These are phyloP conservation scores for Aporophyla lueneburgensis DNA, from an alignment of 2,888 invertebrate genomes.

Conservation along the genomic window DNA sequence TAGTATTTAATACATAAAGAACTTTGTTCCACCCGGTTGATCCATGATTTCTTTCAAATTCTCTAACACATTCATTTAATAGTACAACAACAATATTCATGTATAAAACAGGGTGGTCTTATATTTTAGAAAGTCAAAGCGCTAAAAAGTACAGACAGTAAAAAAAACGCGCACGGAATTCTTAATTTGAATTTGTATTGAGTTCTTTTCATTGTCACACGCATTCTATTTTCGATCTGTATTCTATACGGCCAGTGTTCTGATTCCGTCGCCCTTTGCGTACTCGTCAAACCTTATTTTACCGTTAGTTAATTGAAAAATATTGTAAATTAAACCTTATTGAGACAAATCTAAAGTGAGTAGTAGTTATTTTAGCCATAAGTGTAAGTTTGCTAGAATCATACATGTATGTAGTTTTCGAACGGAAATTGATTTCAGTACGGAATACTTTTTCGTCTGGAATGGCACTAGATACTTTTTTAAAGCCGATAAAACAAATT, in stretches of 20 bases:
- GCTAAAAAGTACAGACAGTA: conserved; percentile 51
- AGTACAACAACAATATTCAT: neutral
- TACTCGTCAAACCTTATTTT: conserved; percentile 48
- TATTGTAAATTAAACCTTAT: conserved; percentile 53
- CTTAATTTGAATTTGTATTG: conserved; percentile 68
- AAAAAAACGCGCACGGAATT: conserved; percentile 59
- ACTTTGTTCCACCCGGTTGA: no score
- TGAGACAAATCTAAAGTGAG: neutral
- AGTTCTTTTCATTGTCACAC: conserved; percentile 69
- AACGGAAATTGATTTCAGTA: conserved; percentile 52
- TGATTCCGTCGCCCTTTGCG: conserved; percentile 62
- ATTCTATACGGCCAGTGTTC: conserved; percentile 65
- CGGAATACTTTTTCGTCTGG: conserved; percentile 16
- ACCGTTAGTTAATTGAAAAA: conserved; percentile 43
- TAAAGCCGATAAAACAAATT: neutral
- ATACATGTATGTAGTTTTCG: conserved; percentile 29
- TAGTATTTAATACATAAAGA: no score
- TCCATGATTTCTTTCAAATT: no score
- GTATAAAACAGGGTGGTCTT: conserved; percentile 17
- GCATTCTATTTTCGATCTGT: conserved; percentile 68
- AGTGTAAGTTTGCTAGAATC: conserved; percentile 24
- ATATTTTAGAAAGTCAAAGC: conserved; percentile 44
- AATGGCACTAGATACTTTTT: conserved; percentile 9
- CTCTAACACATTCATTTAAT: neutral
- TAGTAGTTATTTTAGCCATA: neutral